phyloP scores from a whole-genome alignment of 2,888 invertebrate species.

The Eupithecia centaureata region DNA sequence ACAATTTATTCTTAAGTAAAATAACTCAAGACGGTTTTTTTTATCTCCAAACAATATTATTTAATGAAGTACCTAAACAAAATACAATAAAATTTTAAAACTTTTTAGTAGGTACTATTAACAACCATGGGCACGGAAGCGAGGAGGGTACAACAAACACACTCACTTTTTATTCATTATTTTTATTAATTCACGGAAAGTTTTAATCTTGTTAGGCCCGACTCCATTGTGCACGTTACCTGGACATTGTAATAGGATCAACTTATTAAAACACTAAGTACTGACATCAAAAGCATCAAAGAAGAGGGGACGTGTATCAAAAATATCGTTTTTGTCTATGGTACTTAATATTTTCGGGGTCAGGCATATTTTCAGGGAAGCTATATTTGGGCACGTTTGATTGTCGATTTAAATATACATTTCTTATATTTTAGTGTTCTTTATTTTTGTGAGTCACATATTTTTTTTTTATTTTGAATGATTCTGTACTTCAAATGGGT shows the following conservation, averaged over 20 bases:
- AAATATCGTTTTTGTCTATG: conserved; percentile 46
- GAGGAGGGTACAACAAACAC: conserved; percentile 43
- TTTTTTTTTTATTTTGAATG: too few species aligned
- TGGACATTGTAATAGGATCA: conserved; percentile 84
- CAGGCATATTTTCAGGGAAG: too few species aligned
- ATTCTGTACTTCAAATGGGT: too few species aligned
- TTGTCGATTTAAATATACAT: background rate
- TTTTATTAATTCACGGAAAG: conserved; percentile 83
- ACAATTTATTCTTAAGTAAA: too few species aligned
- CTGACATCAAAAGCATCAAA: conserved; percentile 79
- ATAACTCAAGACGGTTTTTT: too few species aligned
- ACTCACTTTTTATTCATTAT: conserved; percentile 77
- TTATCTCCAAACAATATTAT: too few species aligned
- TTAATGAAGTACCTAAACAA: too few species aligned
- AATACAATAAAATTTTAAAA: too few species aligned
- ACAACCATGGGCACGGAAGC: background rate
- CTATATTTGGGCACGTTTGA: background rate
- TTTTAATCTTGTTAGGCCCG: conserved; percentile 81
- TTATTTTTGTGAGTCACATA: too few species aligned
- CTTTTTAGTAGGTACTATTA: background rate
- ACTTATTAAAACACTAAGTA: conserved; percentile 84
- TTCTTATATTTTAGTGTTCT: too few species aligned
- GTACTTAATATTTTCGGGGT: conserved; percentile 21
- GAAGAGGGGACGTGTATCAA: conserved; percentile 72
- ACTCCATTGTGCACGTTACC: conserved; percentile 78